Evolutionary conservation across 2,113 vertebrate species (phyloP).

Genomic region (Rhinolophus sinicus): DNA sequence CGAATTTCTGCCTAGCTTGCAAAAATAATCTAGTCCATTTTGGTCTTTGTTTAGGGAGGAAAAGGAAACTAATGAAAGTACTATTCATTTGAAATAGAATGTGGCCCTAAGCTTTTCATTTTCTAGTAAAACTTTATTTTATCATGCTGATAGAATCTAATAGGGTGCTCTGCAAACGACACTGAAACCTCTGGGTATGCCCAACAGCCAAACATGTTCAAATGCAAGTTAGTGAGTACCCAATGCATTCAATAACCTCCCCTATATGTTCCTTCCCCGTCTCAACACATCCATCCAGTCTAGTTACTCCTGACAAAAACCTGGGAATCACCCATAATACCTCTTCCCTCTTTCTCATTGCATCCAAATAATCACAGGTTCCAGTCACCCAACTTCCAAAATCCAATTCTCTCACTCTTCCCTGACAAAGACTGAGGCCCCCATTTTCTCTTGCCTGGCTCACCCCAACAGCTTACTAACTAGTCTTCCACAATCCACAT

Average conservation of each 20-base stretch:
- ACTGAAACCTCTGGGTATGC: neutral
- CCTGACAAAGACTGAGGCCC: neutral
- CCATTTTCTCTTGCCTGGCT: neutral
- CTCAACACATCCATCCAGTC: neutral
- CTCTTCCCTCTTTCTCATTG: neutral
- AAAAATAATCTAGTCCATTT: slow-evolving; percentile 26
- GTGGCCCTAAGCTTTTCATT: neutral
- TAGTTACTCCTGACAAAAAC: neutral
- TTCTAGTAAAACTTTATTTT: slow-evolving; percentile 10
- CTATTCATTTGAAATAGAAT: slow-evolving; percentile 10
- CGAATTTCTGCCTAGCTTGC: neutral
- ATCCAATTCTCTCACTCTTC: neutral
- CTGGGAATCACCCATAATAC: neutral
- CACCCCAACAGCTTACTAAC: neutral
- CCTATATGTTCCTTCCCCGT: neutral
- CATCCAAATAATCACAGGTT: neutral
- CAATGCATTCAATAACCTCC: neutral
- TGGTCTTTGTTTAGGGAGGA: neutral
- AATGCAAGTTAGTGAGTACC: neutral
- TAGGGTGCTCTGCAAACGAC: neutral
- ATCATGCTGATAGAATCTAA: neutral
- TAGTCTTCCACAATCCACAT: neutral
- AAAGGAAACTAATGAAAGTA: neutral
- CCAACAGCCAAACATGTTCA: neutral
- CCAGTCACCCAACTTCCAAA: neutral